phyloP scores from a whole-genome alignment of 2,888 invertebrate species.

The Drosophila gaucha region DNA sequence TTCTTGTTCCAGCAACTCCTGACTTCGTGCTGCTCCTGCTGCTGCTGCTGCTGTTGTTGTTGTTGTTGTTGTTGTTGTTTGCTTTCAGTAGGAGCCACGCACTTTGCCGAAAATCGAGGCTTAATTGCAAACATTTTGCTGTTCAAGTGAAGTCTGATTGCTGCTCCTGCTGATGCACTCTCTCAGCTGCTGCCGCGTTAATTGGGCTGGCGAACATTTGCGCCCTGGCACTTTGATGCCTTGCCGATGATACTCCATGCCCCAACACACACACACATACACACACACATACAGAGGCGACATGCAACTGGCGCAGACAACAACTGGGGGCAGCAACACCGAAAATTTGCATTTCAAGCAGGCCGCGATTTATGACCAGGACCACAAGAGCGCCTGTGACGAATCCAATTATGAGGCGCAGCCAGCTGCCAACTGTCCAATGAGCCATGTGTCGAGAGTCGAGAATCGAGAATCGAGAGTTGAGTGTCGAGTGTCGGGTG shows the following conservation, averaged over 20 bases:
- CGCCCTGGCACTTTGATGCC: slow-evolving; percentile 73
- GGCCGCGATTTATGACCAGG: slow-evolving; percentile 76
- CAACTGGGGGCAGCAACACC: slow-evolving; percentile 26
- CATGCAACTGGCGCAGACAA: slow-evolving; percentile 27
- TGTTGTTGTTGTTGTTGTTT: slow-evolving; percentile 28
- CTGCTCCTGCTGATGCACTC: slow-evolving; percentile 33
- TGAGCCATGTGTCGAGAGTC: slow-evolving; percentile 37
- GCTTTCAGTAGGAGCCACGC: slow-evolving; percentile 47
- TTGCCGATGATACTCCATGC: slow-evolving; percentile 68
- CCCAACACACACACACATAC: slow-evolving; percentile 12
- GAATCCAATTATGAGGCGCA: slow-evolving; percentile 80
- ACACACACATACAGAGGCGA: slow-evolving; percentile 8
- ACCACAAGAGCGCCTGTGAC: slow-evolving; percentile 66
- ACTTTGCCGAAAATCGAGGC: slow-evolving; percentile 67
- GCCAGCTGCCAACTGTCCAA: slow-evolving; percentile 71
- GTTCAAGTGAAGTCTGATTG: slow-evolving; percentile 73
- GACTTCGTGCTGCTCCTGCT: slow-evolving; percentile 21
- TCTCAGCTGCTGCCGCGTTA: slow-evolving; percentile 55
- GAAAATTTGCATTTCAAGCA: slow-evolving; percentile 77
- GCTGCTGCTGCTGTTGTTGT: slow-evolving; percentile 23
- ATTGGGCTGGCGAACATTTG: slow-evolving; percentile 74
- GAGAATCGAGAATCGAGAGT: neutral
- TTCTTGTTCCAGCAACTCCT: slow-evolving; percentile 26
- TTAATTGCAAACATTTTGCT: slow-evolving; percentile 71
- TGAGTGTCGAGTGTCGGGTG: slow-evolving; percentile 2